Evolutionary conservation across 2,797 vertebrate species (phyloP), one percentile per base, ranked within the genome.

Genomic region (Oreortyx pictus): DNA sequence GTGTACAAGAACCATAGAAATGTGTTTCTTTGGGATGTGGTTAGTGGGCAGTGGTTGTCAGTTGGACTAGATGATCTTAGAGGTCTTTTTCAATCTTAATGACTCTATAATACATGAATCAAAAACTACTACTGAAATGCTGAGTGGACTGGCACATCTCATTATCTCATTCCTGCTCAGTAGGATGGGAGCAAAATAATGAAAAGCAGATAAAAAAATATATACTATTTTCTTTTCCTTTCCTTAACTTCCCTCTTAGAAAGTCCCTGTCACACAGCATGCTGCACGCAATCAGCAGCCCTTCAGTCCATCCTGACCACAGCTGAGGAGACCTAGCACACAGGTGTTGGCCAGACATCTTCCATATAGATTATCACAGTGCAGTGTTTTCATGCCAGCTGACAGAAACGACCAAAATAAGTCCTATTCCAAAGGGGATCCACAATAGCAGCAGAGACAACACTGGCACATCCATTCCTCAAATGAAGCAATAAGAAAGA

Each of bases 331-430:
- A 89, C 76, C 82, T 86, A 94, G 91, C 86, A 86, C 24, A 43
- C 35, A 66, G 57, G 37, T 33, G 54, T 39, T 60, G 62, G 33
- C 52, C 80, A 33, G 80, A 52, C 71, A 66, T 91, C 86, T 82
- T 81, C 73, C 39, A 57, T 23, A 27, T 71, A 87, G 77, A 77
- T 94, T 91, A 86, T 93, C 59, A 43, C 31, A 49, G 37, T 47
- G 66, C 85, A 47, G 65, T 60, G 52, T 68, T 92, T 81, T 64
- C 62, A 52, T 86, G 87, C 72, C 87, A 92, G 75, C 74, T 90
- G 88, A 92, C 92, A 77, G 49, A 66, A 70, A 50, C 41, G n/a
- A 71, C n/a, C n/a, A 92, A 95, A 96, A 79, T 95, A 97, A 97
- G 97, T 97, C 89, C 89, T 96, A 64, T 86, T 90, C 84, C 67